Conservation (phyloP, 2,797 vertebrate genomes). For the Pseudochirops cupreus region DNA sequence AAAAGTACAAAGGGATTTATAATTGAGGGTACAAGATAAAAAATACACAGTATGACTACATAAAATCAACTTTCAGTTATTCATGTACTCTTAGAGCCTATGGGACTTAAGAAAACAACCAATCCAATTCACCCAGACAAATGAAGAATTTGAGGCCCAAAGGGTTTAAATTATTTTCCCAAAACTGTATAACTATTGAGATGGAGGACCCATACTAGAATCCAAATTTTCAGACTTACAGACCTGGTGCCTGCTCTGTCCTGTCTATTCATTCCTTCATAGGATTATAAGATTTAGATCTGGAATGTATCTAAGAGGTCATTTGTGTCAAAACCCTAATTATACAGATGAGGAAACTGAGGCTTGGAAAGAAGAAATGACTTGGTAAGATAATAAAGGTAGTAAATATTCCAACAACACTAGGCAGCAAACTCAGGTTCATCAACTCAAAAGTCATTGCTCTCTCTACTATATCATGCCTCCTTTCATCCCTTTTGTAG, state of each 20-base stretch:
- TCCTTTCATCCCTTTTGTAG: not conserved
- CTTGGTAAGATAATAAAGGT: not conserved
- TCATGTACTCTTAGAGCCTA: not conserved
- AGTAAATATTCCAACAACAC: not conserved
- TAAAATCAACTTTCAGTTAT: not conserved
- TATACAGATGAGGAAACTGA: not conserved
- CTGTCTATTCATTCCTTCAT: not conserved
- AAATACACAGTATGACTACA: not conserved
- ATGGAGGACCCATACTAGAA: not conserved
- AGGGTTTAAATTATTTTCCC: not conserved
- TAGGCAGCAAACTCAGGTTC: not conserved
- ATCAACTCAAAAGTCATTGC: not conserved
- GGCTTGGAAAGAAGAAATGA: not conserved
- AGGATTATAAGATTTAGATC: not conserved
- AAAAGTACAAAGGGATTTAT: slow-evolving; percentile 5
- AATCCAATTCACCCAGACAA: not conserved
- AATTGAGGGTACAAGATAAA: not conserved
- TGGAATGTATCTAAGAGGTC: not conserved
- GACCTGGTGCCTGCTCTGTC: not conserved
- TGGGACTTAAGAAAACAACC: not conserved
- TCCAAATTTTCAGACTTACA: not conserved
- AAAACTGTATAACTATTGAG: not conserved
- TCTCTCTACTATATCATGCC: not conserved
- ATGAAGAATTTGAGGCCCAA: not conserved
- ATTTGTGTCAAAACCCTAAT: not conserved